These are phyloP conservation scores for Rhynchonycteris naso DNA, from an alignment of 2,797 vertebrate species.

Conservation along the genomic window DNA sequence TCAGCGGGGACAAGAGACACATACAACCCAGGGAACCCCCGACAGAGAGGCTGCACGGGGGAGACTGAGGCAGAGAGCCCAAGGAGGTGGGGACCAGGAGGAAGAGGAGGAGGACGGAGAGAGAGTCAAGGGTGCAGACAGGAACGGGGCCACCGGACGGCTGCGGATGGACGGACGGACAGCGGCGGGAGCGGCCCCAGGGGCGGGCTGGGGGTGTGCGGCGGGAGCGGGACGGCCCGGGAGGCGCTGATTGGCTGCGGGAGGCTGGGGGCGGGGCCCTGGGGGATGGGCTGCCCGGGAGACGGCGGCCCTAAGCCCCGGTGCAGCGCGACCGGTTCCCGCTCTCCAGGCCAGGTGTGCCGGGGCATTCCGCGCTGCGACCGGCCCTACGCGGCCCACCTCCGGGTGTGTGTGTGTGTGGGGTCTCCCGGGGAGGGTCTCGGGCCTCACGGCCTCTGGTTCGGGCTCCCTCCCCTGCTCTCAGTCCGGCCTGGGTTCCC, in stretches of 20 bases:
- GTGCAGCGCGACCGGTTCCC: neutral
- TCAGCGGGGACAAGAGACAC: neutral
- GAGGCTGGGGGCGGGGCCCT: conserved; percentile 30
- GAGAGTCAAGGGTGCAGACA: neutral
- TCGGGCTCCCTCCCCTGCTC: neutral
- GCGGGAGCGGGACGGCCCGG: conserved; percentile 33
- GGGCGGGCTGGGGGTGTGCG: conserved; percentile 78
- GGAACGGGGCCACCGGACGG: neutral
- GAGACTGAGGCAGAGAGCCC: conserved; percentile 67
- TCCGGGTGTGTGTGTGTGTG: neutral
- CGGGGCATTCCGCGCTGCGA: neutral
- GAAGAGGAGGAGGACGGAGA: too few relatives aligned
- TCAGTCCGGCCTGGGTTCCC: conserved; percentile 57
- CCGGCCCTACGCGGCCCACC: neutral
- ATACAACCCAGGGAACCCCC: neutral
- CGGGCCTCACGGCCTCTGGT: neutral
- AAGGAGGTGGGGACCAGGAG: neutral
- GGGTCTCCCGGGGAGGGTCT: neutral
- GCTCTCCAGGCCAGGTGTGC: conserved; percentile 36
- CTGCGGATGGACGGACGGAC: neutral
- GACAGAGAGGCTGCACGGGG: neutral
- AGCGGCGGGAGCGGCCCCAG: conserved; percentile 36
- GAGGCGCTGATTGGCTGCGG: conserved; percentile 71
- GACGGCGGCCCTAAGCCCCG: neutral
- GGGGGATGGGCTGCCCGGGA: conserved; percentile 44